Percentiles rank a stretch among this genome's conserved stretches.
These are phyloP conservation scores for Ennomos fuscantarius DNA, from an alignment of 2,888 invertebrate species.

Conservation along the genomic window DNA sequence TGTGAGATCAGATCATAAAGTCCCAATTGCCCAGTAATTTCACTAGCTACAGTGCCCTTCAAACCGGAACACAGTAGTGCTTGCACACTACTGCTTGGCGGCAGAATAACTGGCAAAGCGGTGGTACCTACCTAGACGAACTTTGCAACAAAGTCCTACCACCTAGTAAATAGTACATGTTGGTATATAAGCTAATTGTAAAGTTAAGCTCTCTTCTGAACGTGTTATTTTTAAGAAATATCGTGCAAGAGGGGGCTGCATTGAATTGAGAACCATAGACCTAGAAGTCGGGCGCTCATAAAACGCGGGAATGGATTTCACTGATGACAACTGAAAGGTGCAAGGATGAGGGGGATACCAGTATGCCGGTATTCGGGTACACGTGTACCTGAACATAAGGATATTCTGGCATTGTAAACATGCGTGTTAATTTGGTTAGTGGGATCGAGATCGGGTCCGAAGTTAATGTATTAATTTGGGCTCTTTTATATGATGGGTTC, in stretches of 20 bases:
- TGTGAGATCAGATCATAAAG: no score
- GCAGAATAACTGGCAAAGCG: no score
- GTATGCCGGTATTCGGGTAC: conserved; percentile 16
- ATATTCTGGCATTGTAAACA: conserved; percentile 11
- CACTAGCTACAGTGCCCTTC: no score
- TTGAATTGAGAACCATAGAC: conserved; percentile 26
- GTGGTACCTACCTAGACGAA: no score
- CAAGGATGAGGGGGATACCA: conserved; percentile 26
- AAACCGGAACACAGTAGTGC: no score
- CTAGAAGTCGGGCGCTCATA: conserved; percentile 28
- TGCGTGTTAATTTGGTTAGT: conserved; percentile 16
- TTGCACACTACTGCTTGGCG: no score
- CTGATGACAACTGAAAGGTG: conserved; percentile 38
- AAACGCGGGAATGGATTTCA: conserved; percentile 33
- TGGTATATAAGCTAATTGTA: no score
- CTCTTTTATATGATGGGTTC: background rate
- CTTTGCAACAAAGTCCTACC: no score
- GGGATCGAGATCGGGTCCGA: conserved; percentile 6
- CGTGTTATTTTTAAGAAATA: no score
- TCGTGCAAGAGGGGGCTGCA: background rate
- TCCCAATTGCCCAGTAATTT: no score
- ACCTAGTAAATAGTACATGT: no score
- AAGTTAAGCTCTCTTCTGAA: no score
- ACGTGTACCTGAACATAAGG: background rate
- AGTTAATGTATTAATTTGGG: conserved; percentile 11